Evolutionary conservation across 2,113 vertebrate species (phyloP), one percentile per base, ranked within the genome.

Genomic region (Atractosteus spatula): DNA sequence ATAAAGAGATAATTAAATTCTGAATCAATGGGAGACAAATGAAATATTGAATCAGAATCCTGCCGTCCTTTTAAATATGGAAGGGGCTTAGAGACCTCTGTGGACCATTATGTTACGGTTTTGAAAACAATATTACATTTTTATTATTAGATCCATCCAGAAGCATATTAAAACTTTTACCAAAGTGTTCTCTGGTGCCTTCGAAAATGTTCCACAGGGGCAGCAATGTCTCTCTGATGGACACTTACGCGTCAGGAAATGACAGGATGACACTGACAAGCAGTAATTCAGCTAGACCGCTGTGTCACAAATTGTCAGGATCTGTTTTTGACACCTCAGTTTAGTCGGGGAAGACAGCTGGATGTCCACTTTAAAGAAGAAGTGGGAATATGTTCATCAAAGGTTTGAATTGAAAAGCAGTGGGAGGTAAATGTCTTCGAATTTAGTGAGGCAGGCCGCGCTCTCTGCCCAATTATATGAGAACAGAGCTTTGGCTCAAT

Each of bases 261-360:
- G 93, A 93, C 94, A 95, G 85, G 83, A 86, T 91, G 91, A 96
- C 87, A 90, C 84, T 93, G 94, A 90, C 89, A 88, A 90, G 86
- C 92, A 89, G 89, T 94, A 94, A 97, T 95, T 93, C 93, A 83
- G 94, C 91, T 90, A 81, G 94, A 96, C 94, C 82, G 89, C 93
- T 93, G 87, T 95, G 95, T 93, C 95, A 94, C 90, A 94, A 92
- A 94, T 92, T 96, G 96, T 95, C 93, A 93, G 89, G 92, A 92
- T 94, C 93, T 95, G 92, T 93, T 93, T 94, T 91, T 91, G 89
- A 95, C 90, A 92, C 91, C 88, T 88, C 89, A 84, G 87, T 89
- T 92, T 93, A 92, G 90, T 92, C 90, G 91, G 91, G 91, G 90
- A 90, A 94, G 92, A 91, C 90, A 87, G 92, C 89, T 89, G 89